A percentile compares a stretch with the other conserved stretches of the same genome.
phyloP scores from a whole-genome alignment of 2,888 invertebrate genomes.

The Cryptops parisi region DNA sequence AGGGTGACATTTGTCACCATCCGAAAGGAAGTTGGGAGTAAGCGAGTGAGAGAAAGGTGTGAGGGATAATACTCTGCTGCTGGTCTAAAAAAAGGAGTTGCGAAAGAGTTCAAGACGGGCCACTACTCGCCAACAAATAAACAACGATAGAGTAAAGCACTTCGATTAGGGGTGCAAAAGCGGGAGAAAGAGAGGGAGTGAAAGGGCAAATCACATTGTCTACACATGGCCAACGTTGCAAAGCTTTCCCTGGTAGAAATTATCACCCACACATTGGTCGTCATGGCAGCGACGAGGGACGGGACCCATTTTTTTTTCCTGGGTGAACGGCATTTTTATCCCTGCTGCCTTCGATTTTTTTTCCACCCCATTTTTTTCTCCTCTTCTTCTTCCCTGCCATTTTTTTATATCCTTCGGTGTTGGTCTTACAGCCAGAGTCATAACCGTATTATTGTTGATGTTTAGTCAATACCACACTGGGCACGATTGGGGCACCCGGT shows the following conservation, averaged over 20 bases:
- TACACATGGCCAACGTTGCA: not conserved
- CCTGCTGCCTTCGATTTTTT: not conserved
- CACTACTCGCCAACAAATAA: too few relatives aligned
- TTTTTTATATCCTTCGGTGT: too few relatives aligned
- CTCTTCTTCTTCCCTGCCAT: not conserved
- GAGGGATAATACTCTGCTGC: not conserved
- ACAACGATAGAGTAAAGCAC: too few relatives aligned
- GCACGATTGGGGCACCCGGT: too few relatives aligned
- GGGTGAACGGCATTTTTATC: slow-evolving; percentile 8
- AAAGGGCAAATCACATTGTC: not conserved
- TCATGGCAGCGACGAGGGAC: slow-evolving; percentile 7
- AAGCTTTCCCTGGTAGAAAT: slow-evolving; percentile 7
- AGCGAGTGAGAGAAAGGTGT: not conserved
- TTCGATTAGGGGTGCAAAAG: too few relatives aligned
- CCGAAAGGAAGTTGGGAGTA: not conserved
- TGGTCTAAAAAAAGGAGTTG: not conserved
- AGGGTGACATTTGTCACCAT: too few relatives aligned
- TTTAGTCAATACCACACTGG: slow-evolving; percentile 5
- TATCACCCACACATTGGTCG: slow-evolving; percentile 7
- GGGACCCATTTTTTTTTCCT: slow-evolving; percentile 10
- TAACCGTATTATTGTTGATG: slow-evolving; percentile 8
- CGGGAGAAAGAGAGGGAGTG: not conserved
- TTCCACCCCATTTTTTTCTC: not conserved
- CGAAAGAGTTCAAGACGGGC: too few relatives aligned
- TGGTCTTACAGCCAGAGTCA: not conserved